phyloP scores from a whole-genome alignment of 2,113 vertebrate genomes.

The Nesogale talazaci region DNA sequence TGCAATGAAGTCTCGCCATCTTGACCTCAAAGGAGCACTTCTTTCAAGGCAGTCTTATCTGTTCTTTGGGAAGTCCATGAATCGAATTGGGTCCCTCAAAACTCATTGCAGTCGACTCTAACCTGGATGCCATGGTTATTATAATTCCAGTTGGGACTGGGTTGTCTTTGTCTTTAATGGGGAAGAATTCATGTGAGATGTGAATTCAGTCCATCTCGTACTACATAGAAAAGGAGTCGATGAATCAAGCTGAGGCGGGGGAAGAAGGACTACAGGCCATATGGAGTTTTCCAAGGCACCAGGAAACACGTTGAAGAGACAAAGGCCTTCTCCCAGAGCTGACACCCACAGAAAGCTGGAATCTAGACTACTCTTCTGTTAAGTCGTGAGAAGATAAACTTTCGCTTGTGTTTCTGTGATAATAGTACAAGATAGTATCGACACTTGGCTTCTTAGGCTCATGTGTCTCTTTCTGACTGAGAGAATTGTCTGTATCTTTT shows the following conservation, averaged over 20 bases:
- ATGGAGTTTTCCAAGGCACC: not conserved
- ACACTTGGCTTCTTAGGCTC: not conserved
- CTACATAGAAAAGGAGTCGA: not conserved
- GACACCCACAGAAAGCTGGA: not conserved
- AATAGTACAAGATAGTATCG: not conserved
- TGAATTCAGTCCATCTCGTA: not conserved
- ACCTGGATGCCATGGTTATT: not conserved
- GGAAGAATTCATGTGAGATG: not conserved
- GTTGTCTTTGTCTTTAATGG: not conserved
- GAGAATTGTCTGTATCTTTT: not conserved
- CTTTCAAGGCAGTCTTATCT: too few species aligned
- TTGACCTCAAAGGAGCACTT: too few species aligned
- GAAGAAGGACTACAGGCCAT: not conserved
- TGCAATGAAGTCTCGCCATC: too few species aligned
- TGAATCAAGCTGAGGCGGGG: not conserved
- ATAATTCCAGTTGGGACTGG: not conserved
- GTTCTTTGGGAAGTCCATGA: too few species aligned
- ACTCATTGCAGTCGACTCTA: not conserved
- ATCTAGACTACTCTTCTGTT: not conserved
- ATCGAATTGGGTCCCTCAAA: not conserved
- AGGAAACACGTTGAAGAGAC: not conserved
- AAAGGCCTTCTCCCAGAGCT: not conserved
- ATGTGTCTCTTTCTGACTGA: not conserved
- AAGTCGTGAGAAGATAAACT: not conserved
- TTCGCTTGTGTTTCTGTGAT: not conserved